Percentiles rank a stretch among this genome's conserved stretches.
These are phyloP conservation scores for Bradypodion pumilum DNA, from an alignment of 2,797 vertebrate genomes.

Conservation along the genomic window DNA sequence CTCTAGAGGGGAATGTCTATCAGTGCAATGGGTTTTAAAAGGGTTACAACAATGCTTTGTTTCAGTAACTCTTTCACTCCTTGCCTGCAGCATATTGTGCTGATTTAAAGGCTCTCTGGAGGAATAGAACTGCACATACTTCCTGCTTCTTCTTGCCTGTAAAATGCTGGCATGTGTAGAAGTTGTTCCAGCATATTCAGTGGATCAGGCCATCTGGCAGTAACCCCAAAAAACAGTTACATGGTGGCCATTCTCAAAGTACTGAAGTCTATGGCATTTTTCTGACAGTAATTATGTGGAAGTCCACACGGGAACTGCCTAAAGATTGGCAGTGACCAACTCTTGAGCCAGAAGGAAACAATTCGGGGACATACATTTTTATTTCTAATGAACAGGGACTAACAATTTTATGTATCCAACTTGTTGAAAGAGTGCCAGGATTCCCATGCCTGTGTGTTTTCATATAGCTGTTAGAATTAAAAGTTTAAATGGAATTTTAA, in stretches of 20 bases:
- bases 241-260: background rate
- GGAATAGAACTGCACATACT: constrained; percentile 14
- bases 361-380: background rate
- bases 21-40: constrained; percentile 11
- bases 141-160: constrained; percentile 23
- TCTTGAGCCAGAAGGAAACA: background rate
- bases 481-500: background rate
- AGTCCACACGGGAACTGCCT: background rate
- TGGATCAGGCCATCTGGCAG: background rate
- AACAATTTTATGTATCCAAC: background rate
- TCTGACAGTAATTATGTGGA: background rate
- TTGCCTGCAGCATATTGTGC: constrained; percentile 21
- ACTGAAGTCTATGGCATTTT: background rate
- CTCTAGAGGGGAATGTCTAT: constrained; percentile 21
- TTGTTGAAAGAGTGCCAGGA: background rate
- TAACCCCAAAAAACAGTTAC: constrained; percentile 14
- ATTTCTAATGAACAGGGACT: background rate
- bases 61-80: constrained; percentile 33
- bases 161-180: constrained; percentile 13
- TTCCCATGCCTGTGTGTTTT: background rate
- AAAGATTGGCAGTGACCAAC: background rate
- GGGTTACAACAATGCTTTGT: constrained; percentile 22
- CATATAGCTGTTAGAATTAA: background rate
- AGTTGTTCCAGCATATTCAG: constrained; percentile 13
- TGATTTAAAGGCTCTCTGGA: constrained; percentile 32